phyloP scores from a whole-genome alignment of 2,888 invertebrate species.

The Melanostoma mellinum region DNA sequence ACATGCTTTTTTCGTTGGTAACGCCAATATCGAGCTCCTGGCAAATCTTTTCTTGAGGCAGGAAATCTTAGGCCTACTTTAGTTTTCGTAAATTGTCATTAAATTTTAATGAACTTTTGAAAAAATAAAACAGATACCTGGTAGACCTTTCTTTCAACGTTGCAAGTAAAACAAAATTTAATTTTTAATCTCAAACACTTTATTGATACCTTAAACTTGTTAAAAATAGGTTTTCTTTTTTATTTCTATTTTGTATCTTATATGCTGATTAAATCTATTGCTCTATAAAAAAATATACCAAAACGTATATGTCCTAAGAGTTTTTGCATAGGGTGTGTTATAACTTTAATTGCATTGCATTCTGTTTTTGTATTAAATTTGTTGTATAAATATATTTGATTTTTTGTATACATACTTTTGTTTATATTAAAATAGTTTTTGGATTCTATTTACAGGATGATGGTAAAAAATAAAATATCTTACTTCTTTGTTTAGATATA shows the following conservation, averaged over 20 bases:
- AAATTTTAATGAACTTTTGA: too few species aligned
- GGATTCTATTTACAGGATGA: constrained; percentile 61
- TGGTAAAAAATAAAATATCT: constrained; percentile 58
- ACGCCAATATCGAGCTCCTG: too few species aligned
- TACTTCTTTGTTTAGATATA: constrained; percentile 60
- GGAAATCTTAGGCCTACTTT: too few species aligned
- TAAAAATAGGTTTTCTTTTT: constrained; percentile 59
- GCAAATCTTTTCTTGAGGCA: too few species aligned
- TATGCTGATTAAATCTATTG: constrained; percentile 56
- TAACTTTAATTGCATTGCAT: constrained; percentile 62
- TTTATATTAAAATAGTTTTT: constrained; percentile 33
- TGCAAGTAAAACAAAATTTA: neutral
- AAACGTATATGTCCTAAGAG: constrained; percentile 69
- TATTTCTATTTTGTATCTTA: constrained; percentile 15
- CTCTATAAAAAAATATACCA: constrained; percentile 71
- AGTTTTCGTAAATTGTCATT: too few species aligned
- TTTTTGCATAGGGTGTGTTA: constrained; percentile 34
- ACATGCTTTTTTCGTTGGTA: too few species aligned
- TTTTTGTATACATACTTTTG: constrained; percentile 63
- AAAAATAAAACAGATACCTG: too few species aligned
- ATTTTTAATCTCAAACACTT: constrained; percentile 60
- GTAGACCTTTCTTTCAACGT: too few species aligned
- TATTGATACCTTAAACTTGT: constrained; percentile 59
- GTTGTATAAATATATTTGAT: constrained; percentile 65
- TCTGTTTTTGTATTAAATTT: constrained; percentile 22